Base-by-base conservation (phyloP, 2,797 vertebrate species). In the Acrossocheilus wenchowensis region DNA sequence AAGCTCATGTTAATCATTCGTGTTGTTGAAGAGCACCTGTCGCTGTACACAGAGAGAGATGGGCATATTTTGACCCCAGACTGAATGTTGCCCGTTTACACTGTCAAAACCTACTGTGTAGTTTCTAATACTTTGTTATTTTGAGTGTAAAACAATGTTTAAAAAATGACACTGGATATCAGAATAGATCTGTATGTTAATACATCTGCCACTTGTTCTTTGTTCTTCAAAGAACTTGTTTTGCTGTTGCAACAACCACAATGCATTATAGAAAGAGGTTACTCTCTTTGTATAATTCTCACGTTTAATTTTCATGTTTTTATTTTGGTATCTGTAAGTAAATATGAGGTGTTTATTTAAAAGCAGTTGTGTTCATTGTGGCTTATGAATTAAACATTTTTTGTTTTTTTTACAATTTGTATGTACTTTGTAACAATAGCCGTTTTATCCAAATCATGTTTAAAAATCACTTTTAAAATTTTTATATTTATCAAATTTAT, bases 11-110 rank as follows among this genome's bases (percentile, higher is more conserved):
- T 57, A 12, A 41, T 71, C 30, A 50, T 72, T 41, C 39, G 60
- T 73, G 75, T 62, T 69, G 81, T 41, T 85, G 36, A 57, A 78
- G 23, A 84, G 30, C 88, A 87, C 83, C 75, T 81, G 69, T 86
- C 48, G 30, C n/a, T 66, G 62, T 73, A 69, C 43, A 84, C 52
- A 0, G 26, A 57, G 26, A 50, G 15, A 34, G n/a, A 52, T 7
- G n/a, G 26, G 64, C 9, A 60, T 45, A 26, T 66, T 80, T 26
- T 84, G 23, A 64, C 57, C 72, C 57, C 21, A 21, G 30, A 68
- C 8, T 52, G 43, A 68, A 39, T 26, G 8, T 5, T 39, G 12
- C 1, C 3, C 39, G 3, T 77, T 48, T 66, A 45, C 6, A 21
- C 17, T 45, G 26, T 23, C 52, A 73, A 34, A 26, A 57, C 14